These are phyloP conservation scores for Drosophila asahinai DNA, from an alignment of 1,140 invertebrate genomes.

Conservation along the genomic window DNA sequence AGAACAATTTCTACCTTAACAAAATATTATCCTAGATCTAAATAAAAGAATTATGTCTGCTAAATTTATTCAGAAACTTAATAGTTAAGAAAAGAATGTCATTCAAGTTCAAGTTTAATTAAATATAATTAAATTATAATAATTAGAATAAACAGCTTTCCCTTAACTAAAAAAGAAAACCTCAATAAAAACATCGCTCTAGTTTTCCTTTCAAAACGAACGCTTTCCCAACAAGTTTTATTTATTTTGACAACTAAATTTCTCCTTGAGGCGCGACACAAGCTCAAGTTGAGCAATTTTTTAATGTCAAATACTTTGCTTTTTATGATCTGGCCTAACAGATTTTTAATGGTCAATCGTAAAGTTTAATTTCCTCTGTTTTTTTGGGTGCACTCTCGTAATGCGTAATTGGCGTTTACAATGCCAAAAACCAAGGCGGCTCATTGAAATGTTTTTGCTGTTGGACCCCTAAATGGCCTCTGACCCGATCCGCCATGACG, in stretches of 20 bases:
- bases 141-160: no score
- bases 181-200: neutral
- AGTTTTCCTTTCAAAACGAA: slow-evolving; percentile 1
- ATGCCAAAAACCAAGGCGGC: slow-evolving; percentile 14
- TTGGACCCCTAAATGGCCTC: slow-evolving; percentile 22
- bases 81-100: no score
- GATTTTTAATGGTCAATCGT: slow-evolving; percentile 47
- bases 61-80: no score
- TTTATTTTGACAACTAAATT: slow-evolving; percentile 16
- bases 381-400: slow-evolving; percentile 35
- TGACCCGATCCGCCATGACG: slow-evolving; percentile 8
- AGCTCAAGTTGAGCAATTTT: slow-evolving; percentile 33
- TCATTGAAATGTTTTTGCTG: slow-evolving; percentile 29
- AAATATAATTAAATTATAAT: no score
- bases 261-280: slow-evolving; percentile 13
- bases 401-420: slow-evolving; percentile 31
- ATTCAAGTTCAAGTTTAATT: no score
- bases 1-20: no score
- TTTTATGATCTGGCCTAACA: slow-evolving; percentile 42
- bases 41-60: no score
- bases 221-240: slow-evolving; percentile 26
- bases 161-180: neutral
- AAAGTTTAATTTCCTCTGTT: slow-evolving; percentile 34
- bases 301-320: slow-evolving; percentile 27
- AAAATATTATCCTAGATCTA: no score